Percentiles rank a stretch among this genome's conserved stretches.
These are phyloP conservation scores for Pantala flavescens DNA, from an alignment of 1,140 invertebrate genomes.

Conservation along the genomic window DNA sequence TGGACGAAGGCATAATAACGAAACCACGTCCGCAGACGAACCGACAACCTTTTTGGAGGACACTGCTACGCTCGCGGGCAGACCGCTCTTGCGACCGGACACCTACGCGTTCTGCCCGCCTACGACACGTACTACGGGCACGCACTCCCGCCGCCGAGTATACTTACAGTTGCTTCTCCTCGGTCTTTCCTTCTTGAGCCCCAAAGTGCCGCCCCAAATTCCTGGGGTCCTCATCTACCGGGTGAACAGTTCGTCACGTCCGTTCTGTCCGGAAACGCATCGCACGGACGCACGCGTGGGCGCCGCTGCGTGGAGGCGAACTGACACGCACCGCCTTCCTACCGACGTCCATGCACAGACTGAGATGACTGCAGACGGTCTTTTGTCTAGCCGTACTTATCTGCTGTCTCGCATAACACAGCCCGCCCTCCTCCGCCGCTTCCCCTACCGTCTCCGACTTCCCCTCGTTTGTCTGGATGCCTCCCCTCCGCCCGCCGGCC, in stretches of 20 bases:
- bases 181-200: neutral
- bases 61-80: too few relatives aligned
- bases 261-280: neutral
- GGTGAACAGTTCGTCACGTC: neutral
- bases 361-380: neutral
- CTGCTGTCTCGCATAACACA: slow-evolving; percentile 4
- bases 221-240: neutral
- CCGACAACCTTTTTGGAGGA: too few relatives aligned
- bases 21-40: too few relatives aligned
- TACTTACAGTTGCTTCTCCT: neutral
- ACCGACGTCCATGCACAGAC: neutral
- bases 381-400: slow-evolving; percentile 9
- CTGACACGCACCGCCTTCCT: neutral
- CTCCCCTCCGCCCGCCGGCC: neutral
- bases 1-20: too few relatives aligned
- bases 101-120: too few relatives aligned
- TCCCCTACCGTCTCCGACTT: neutral
- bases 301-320: neutral
- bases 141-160: too few relatives aligned
- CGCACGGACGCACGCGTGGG: neutral
- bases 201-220: neutral
- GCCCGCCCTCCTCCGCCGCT: neutral
- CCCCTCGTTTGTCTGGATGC: neutral
- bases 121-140: too few relatives aligned
- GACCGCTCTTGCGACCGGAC: too few relatives aligned